Conservation (phyloP, 2,113 vertebrate genomes). For the Cheilinus undulatus region DNA sequence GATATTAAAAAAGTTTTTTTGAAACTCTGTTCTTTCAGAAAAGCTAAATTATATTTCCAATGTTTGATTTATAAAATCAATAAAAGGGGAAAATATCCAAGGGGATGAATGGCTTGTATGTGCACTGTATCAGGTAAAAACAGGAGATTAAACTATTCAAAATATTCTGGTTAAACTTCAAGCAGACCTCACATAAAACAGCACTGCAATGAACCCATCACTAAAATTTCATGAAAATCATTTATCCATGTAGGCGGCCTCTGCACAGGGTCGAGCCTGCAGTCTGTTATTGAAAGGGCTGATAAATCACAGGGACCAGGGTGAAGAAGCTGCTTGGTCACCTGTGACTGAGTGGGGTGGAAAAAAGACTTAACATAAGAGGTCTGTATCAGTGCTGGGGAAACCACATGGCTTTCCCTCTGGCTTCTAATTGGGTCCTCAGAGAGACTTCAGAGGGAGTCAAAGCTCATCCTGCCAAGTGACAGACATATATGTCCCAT, state of each 20-base stretch:
- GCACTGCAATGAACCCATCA: background rate
- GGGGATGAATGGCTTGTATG: no score
- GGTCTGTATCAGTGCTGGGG: constrained; percentile 23
- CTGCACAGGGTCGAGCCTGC: background rate
- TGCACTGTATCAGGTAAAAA: no score
- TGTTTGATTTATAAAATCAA: no score
- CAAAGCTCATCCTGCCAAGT: constrained; percentile 50
- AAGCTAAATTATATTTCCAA: no score
- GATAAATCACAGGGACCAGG: constrained; percentile 14
- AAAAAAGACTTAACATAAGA: background rate
- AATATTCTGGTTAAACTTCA: background rate
- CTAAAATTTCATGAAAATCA: constrained; percentile 2
- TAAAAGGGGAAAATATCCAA: no score
- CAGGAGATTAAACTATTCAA: no score
- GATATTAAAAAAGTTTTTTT: no score
- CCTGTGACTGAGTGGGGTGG: constrained; percentile 36
- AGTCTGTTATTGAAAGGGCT: constrained; percentile 18
- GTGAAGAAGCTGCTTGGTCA: constrained; percentile 36
- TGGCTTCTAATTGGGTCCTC: constrained; percentile 69
- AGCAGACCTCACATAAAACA: background rate
- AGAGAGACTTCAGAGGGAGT: constrained; percentile 71
- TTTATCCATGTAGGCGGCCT: constrained; percentile 3
- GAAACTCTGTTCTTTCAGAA: no score
- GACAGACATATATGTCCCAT: constrained; percentile 35
- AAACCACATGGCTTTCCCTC: constrained; percentile 44